Percentiles rank a stretch among this genome's conserved stretches.
Evolutionary conservation across 2,888 invertebrate species (phyloP).

Genomic region (Orgyia antiqua): DNA sequence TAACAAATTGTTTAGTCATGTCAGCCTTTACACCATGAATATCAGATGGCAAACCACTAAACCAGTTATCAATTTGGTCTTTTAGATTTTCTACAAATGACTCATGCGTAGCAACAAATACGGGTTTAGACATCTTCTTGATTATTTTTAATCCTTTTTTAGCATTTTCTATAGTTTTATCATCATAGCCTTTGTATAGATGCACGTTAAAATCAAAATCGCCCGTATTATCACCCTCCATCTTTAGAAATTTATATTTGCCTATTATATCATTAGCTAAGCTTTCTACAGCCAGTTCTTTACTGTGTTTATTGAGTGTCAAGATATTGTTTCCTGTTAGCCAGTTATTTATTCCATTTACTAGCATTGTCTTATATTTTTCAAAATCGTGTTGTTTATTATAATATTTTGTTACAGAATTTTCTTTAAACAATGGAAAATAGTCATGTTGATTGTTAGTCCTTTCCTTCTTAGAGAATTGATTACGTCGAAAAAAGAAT

Average conservation of each 20-base stretch:
- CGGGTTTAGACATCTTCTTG: slow-evolving; percentile 33
- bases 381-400: slow-evolving; percentile 3
- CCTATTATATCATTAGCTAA: slow-evolving; percentile 52
- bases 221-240: too few species aligned
- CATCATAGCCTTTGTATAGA: too few species aligned
- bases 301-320: slow-evolving; percentile 2
- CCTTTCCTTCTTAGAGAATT: too few species aligned
- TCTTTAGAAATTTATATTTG: slow-evolving; percentile 32
- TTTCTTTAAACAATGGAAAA: too few species aligned
- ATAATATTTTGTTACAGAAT: too few species aligned
- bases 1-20: slow-evolving; percentile 7
- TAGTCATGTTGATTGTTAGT: too few species aligned
- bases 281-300: slow-evolving; percentile 26
- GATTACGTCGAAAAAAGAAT: slow-evolving; percentile 17
- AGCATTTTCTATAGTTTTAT: too few species aligned
- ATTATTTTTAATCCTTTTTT: slow-evolving; percentile 42
- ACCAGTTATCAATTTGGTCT: slow-evolving; percentile 15
- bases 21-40: slow-evolving; percentile 3
- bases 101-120: background rate
- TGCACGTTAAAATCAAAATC: too few species aligned
- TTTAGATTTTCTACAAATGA: slow-evolving; percentile 1
- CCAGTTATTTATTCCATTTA: slow-evolving; percentile 16
- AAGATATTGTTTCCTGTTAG: slow-evolving; percentile 7
- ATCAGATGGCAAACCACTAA: slow-evolving; percentile 8
- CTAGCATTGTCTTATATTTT: slow-evolving; percentile 8